phyloP scores from a whole-genome alignment of 53 echinoderm and acorn worm species.

The Pentamera pediparva region DNA sequence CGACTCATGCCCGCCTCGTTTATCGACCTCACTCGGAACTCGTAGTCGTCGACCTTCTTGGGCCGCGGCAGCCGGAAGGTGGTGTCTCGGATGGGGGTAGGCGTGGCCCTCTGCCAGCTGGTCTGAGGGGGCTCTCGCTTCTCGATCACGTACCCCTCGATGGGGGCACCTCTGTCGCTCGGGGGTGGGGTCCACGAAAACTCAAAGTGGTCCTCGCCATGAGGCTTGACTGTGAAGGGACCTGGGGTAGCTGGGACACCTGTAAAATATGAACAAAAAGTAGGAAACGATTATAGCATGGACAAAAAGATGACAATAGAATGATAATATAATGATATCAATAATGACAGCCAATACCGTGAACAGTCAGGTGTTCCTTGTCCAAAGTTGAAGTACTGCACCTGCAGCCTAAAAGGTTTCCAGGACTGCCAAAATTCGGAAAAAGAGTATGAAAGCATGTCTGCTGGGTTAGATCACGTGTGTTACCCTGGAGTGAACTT shows the following conservation, averaged over 20 bases:
- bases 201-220: constrained; percentile 61
- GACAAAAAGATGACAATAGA: too few species aligned
- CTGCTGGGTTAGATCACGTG: too few species aligned
- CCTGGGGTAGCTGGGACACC: constrained; percentile 84
- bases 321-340: too few species aligned
- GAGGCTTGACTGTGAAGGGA: constrained; percentile 47
- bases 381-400: too few species aligned
- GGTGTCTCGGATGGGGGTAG: constrained; percentile 57
- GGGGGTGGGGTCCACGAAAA: constrained; percentile 74
- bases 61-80: constrained; percentile 57
- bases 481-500: too few species aligned
- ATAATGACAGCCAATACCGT: too few species aligned
- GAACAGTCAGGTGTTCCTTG: too few species aligned
- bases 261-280: too few species aligned
- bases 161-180: constrained; percentile 80
- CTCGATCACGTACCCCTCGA: constrained; percentile 93
- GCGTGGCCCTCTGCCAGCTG: constrained; percentile 59
- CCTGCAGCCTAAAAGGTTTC: too few species aligned
- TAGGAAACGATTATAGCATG: too few species aligned
- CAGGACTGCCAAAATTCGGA: too few species aligned
- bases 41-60: constrained; percentile 68
- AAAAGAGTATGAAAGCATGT: too few species aligned
- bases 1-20: constrained; percentile 89
- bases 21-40: constrained; percentile 80
- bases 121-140: constrained; percentile 51